These are phyloP conservation scores for Ferdinandea cuprea DNA, from an alignment of 2,888 invertebrate genomes.

Conservation along the genomic window DNA sequence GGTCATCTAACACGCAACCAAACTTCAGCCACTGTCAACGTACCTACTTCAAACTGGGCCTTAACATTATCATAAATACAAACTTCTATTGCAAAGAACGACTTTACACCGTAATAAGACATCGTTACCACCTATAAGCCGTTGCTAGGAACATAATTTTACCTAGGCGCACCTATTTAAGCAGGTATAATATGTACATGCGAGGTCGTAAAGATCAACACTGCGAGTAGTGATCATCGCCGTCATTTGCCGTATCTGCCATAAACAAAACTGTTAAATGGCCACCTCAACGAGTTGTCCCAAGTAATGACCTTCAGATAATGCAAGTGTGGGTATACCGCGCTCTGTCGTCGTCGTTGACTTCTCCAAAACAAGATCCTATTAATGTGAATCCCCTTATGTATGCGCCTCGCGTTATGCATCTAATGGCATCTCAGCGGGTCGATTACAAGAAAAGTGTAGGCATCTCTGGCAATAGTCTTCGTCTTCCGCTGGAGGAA, in stretches of 20 bases:
- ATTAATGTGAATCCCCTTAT: conserved; percentile 24
- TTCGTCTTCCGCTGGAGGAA: conserved; percentile 36
- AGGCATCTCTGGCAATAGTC: conserved; percentile 3
- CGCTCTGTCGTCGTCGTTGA: conserved; percentile 5
- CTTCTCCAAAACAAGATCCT: conserved; percentile 43
- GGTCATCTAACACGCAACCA: not conserved
- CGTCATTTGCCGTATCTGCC: conserved; percentile 21
- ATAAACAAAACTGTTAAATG: conserved; percentile 57
- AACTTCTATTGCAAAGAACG: not conserved
- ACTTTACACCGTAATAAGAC: conserved; percentile 5
- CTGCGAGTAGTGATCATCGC: conserved; percentile 9
- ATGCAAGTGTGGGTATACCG: conserved; percentile 24
- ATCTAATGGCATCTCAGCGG: conserved; percentile 20
- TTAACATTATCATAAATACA: not conserved
- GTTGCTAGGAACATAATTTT: conserved; percentile 37
- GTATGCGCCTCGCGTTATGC: not conserved
- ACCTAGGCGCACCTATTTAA: conserved; percentile 18
- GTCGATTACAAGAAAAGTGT: conserved; percentile 20
- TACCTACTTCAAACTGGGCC: too few species aligned
- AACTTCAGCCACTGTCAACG: not conserved
- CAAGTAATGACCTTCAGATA: conserved; percentile 71
- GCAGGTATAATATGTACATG: not conserved
- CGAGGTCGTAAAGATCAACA: conserved; percentile 46
- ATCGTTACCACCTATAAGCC: conserved; percentile 6
- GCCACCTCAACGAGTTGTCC: conserved; percentile 38